Conservation (phyloP, 2,888 invertebrate genomes). For the Lasioglossum marginatum region DNA sequence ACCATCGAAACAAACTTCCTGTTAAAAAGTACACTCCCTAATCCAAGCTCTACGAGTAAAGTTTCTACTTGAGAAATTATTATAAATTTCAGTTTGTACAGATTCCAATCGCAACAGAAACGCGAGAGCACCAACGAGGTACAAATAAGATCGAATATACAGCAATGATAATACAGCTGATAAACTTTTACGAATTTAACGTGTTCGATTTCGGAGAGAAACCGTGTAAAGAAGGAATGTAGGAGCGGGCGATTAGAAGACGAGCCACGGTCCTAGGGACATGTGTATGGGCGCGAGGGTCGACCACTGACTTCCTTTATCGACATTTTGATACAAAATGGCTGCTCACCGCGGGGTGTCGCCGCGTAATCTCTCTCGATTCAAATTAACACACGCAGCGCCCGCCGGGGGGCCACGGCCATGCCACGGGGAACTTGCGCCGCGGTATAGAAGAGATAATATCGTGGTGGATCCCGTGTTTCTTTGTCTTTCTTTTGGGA, state of each 20-base stretch:
- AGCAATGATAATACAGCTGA: background rate
- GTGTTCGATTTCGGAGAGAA: background rate
- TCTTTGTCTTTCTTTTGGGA: slow-evolving; percentile 71
- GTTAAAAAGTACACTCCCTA: background rate
- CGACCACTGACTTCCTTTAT: slow-evolving; percentile 81
- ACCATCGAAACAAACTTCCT: background rate
- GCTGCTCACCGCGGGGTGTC: slow-evolving; percentile 84
- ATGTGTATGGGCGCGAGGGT: slow-evolving; percentile 42
- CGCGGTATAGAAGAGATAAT: slow-evolving; percentile 80
- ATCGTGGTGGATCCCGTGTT: slow-evolving; percentile 75
- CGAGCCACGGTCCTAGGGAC: slow-evolving; percentile 46
- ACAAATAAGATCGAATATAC: background rate
- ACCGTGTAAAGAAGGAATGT: background rate
- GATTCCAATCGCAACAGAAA: background rate
- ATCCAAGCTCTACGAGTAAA: background rate
- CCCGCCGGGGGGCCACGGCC: slow-evolving; percentile 73
- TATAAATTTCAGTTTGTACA: background rate
- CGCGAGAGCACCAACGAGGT: background rate
- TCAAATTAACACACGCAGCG: slow-evolving; percentile 87
- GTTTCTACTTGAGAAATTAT: background rate
- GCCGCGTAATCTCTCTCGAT: slow-evolving; percentile 87
- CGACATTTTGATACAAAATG: slow-evolving; percentile 85
- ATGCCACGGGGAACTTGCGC: slow-evolving; percentile 76
- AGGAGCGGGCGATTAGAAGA: slow-evolving; percentile 63
- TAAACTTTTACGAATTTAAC: background rate